phyloP scores from a whole-genome alignment of 64 coral and sea anemone genomes.

The Pocillopora damicornis region DNA sequence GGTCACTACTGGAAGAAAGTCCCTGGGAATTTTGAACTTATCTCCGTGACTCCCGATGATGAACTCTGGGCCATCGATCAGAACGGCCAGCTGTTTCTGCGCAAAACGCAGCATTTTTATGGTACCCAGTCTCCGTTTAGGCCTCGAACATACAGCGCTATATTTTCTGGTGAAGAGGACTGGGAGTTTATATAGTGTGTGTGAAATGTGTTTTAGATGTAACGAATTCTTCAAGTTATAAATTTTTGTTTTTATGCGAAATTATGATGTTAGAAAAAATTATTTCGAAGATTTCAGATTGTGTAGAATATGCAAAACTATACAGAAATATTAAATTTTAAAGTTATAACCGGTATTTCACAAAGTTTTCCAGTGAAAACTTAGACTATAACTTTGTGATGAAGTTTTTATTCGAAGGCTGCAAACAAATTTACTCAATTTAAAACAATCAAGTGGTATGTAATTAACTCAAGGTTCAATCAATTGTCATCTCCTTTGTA shows the following conservation, averaged over 20 bases:
- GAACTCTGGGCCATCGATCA: slow-evolving; percentile 88
- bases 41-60: slow-evolving; percentile 80
- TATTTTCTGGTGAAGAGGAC: slow-evolving; percentile 79
- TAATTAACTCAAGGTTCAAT: no score
- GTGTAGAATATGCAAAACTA: no score
- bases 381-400: no score
- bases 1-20: slow-evolving; percentile 99
- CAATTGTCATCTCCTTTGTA: no score
- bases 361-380: no score
- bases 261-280: no score
- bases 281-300: no score
- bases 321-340: no score
- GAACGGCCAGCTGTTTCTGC: slow-evolving; percentile 83
- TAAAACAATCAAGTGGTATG: no score
- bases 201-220: not conserved
- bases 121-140: slow-evolving; percentile 84
- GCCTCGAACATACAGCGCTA: slow-evolving; percentile 58
- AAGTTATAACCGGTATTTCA: no score
- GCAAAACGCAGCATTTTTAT: slow-evolving; percentile 84
- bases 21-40: slow-evolving; percentile 87
- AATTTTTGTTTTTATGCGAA: not conserved
- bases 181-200: slow-evolving; percentile 75
- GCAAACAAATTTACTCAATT: no score
- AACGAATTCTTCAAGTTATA: not conserved
- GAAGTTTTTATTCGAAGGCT: no score